Percentiles rank a stretch among this genome's conserved stretches.
phyloP scores from a whole-genome alignment of 2,113 vertebrate species.

The Strix aluco region DNA sequence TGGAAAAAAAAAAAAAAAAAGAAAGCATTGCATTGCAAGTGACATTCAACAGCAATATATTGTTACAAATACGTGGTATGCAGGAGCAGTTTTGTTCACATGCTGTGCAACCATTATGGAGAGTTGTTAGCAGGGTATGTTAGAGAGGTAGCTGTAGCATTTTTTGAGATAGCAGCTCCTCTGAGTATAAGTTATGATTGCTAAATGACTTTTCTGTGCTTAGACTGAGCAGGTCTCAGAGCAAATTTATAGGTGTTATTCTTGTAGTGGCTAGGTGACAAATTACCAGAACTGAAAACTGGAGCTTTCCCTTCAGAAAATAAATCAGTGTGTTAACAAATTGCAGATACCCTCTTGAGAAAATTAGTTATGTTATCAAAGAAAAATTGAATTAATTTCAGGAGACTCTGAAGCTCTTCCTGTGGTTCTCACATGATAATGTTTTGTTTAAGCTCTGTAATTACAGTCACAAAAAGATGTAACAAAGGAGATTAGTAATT shows the following conservation, averaged over 20 bases:
- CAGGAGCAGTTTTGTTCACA: not conserved
- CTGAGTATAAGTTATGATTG: not conserved
- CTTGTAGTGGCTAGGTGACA: slow-evolving; percentile 6
- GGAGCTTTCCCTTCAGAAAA: not conserved
- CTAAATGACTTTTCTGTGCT: not conserved
- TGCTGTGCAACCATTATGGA: not conserved
- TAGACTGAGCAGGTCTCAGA: not conserved
- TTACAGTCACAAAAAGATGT: not conserved
- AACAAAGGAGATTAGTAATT: not conserved
- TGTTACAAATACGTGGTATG: not conserved
- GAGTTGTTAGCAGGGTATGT: not conserved
- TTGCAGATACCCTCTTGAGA: not conserved
- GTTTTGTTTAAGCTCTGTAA: not conserved
- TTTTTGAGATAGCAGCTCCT: not conserved
- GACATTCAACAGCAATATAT: not conserved
- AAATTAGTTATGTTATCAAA: slow-evolving; percentile 23
- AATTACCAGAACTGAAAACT: slow-evolving; percentile 11
- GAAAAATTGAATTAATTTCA: not conserved
- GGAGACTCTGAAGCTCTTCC: not conserved
- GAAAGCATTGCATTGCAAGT: not conserved
- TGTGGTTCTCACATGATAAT: not conserved
- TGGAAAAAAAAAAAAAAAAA: accelerated
- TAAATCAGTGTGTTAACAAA: slow-evolving; percentile 42
- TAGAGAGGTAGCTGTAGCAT: not conserved
- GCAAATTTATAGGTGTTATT: slow-evolving; percentile 37